Conservation (phyloP, 2,888 invertebrate genomes). For the Timema podura region DNA sequence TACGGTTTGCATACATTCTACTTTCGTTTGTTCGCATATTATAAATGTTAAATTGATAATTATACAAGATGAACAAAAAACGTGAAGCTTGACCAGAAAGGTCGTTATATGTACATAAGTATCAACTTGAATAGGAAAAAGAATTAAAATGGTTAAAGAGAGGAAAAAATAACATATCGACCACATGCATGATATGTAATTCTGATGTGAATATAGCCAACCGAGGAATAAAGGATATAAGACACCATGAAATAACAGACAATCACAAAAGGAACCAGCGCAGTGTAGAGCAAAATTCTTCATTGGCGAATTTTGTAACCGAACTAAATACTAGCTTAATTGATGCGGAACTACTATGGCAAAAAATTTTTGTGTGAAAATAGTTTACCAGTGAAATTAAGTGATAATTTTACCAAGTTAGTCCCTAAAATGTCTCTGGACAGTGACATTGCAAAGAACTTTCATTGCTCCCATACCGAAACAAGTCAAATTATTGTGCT, state of each 20-base stretch:
- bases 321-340: not conserved
- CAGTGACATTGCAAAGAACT: no score
- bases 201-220: not conserved
- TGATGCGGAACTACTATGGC: conserved; percentile 8
- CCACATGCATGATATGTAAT: not conserved
- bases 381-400: no score
- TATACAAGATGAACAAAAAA: not conserved
- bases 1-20: no score
- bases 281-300: not conserved
- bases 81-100: not conserved
- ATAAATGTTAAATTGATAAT: no score
- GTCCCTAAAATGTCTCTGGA: no score
- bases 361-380: no score
- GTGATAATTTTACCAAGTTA: no score
- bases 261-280: not conserved
- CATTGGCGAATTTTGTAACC: not conserved
- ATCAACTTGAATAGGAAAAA: not conserved
- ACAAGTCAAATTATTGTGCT: not conserved
- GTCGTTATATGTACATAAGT: not conserved
- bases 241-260: not conserved
- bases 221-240: not conserved
- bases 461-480: not conserved
- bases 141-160: not conserved
- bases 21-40: no score
- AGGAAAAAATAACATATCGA: not conserved